phyloP scores from a whole-genome alignment of 2,888 invertebrate species.

The Leptinotarsa juncta region DNA sequence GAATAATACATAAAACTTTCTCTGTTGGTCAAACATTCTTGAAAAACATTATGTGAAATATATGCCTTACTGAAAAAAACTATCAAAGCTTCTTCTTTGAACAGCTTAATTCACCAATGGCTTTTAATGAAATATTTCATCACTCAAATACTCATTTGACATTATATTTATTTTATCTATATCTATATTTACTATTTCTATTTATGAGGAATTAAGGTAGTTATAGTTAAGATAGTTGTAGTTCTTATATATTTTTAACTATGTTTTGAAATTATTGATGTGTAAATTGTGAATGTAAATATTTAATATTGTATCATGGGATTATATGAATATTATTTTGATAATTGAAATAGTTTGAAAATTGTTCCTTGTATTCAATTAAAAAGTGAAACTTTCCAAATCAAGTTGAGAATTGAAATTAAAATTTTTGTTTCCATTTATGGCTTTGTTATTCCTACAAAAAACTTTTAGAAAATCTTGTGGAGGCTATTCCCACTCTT shows the following conservation, averaged over 20 bases:
- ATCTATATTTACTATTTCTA: background rate
- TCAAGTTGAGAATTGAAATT: background rate
- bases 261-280: background rate
- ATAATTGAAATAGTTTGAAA: background rate
- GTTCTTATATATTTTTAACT: background rate
- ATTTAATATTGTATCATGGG: background rate
- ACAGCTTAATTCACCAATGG: background rate
- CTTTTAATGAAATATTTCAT: background rate
- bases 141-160: conserved; percentile 1
- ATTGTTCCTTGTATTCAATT: background rate
- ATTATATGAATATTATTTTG: background rate
- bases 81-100: too few species aligned
- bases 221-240: background rate
- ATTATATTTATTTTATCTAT: conserved; percentile 11
- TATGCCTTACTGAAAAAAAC: too few species aligned
- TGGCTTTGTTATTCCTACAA: too few species aligned
- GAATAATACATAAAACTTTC: too few species aligned
- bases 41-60: too few species aligned
- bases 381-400: background rate
- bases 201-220: background rate
- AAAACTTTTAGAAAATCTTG: too few species aligned
- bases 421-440: background rate
- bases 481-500: too few species aligned
- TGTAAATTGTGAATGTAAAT: background rate
- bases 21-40: too few species aligned